Base-by-base conservation (phyloP, 37 sponge, comb jelly and placozoan genomes). In the Aplysina aerophoba region DNA sequence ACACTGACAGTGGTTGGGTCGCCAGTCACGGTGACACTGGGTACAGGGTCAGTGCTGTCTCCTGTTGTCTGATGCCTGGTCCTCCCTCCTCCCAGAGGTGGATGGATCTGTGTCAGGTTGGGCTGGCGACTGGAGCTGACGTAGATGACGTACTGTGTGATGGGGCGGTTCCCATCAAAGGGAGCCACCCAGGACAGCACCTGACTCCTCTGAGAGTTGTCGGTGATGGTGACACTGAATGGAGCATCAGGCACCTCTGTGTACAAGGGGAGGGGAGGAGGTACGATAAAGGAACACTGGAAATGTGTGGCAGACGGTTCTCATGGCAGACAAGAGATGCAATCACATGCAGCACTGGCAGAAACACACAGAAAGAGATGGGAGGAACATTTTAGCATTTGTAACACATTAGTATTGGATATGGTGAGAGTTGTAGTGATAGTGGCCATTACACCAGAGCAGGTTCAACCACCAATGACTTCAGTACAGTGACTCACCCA, bases 191-290 rank as follows among this genome's bases (percentile, higher is more conserved):
- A 93, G 16, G 63, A 56, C 54, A 93, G 59, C 4, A 36, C 33
- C 41, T 86, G 30, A 83, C 82, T 84, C 22, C 90, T 55, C n/a
- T 81, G 55, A 37, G 83, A 74, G 36, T 16, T 24, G 0, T 31
- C 24, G 56, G 40, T 30, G 15, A 73, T 67, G 31, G 40, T 73
- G 16, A 84, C 58, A 67, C 81, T 74, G 6, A 31, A 35, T 25
- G 90, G 90, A 41, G 87, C 40, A 56, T 93, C 93, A 40, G 93
- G 93, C 33, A 25, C 55, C 67, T 93, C 93, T 93, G 74, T 78
- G 57, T 16, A 73, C 55, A 60, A 31, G 61, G 38, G 56, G n/a
- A 67, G 36, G 8, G 50, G 8, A 44, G 50, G 3, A 44, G 50
- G 50, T 3, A 8, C 8, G 19, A 53, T 1, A 3, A 61, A 11